Percentiles rank a stretch among this genome's conserved stretches.
These are phyloP conservation scores for Danio rerio DNA, from an alignment of 2,113 vertebrate genomes.

Conservation along the genomic window GRCz12tu NC_133200.1:10294001-10294500, in stretches of 20 bases:
- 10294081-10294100: no score
- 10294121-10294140: no score
- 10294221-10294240: background rate
- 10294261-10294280: background rate
- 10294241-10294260: background rate
- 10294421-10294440: background rate
- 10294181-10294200: background rate
- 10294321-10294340: background rate
- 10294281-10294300: background rate
- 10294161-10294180: no score
- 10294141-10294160: no score
- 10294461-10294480: slow-evolving; percentile 8
- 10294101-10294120: no score
- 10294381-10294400: slow-evolving; percentile 14
- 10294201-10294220: background rate
- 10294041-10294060: no score
- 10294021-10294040: no score
- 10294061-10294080: no score
- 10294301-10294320: background rate
- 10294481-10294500: slow-evolving; percentile 9
- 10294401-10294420: slow-evolving; percentile 6
- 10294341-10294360: background rate
- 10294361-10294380: slow-evolving; percentile 10
- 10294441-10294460: background rate
- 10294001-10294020: no score